phyloP scores from a whole-genome alignment of 1,140 invertebrate genomes.

The Lethrus apterus region DNA sequence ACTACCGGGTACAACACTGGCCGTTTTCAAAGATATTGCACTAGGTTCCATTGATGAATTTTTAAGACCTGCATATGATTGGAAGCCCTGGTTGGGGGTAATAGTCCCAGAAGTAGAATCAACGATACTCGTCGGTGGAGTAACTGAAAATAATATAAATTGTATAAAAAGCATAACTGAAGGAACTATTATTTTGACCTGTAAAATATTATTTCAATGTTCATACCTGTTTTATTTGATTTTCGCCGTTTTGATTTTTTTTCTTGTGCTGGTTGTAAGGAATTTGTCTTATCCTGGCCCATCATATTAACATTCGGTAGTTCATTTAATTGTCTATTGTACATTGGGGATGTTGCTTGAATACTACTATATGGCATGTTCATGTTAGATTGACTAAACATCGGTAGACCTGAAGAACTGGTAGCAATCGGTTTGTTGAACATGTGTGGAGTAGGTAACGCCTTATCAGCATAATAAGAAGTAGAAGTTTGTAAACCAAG shows the following conservation, averaged over 20 bases:
- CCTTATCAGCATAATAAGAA: slow-evolving; percentile 43
- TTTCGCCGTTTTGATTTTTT: slow-evolving; percentile 37
- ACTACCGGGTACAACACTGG: slow-evolving; percentile 57
- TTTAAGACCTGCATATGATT: slow-evolving; percentile 47
- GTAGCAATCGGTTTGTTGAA: slow-evolving; percentile 45
- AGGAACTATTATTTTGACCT: background rate
- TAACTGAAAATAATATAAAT: slow-evolving; percentile 5
- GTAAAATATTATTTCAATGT: background rate
- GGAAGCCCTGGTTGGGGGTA: slow-evolving; percentile 41
- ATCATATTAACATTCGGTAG: slow-evolving; percentile 22
- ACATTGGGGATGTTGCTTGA: slow-evolving; percentile 20
- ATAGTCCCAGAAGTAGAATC: slow-evolving; percentile 18
- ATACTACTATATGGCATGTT: slow-evolving; percentile 8
- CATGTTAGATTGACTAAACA: slow-evolving; percentile 35
- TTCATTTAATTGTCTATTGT: slow-evolving; percentile 26
- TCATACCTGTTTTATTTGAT: slow-evolving; percentile 34
- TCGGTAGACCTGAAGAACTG: slow-evolving; percentile 33
- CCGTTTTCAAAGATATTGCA: slow-evolving; percentile 49
- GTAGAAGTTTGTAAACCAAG: slow-evolving; percentile 38
- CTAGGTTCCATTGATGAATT: slow-evolving; percentile 45
- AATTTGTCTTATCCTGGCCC: slow-evolving; percentile 9
- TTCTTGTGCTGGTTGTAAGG: slow-evolving; percentile 19
- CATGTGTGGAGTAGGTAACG: slow-evolving; percentile 45
- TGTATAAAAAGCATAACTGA: background rate
- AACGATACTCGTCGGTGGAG: slow-evolving; percentile 19